Evolutionary conservation across 2,797 vertebrate genomes (phyloP).

Genomic region (Manis crassicaudata): DNA sequence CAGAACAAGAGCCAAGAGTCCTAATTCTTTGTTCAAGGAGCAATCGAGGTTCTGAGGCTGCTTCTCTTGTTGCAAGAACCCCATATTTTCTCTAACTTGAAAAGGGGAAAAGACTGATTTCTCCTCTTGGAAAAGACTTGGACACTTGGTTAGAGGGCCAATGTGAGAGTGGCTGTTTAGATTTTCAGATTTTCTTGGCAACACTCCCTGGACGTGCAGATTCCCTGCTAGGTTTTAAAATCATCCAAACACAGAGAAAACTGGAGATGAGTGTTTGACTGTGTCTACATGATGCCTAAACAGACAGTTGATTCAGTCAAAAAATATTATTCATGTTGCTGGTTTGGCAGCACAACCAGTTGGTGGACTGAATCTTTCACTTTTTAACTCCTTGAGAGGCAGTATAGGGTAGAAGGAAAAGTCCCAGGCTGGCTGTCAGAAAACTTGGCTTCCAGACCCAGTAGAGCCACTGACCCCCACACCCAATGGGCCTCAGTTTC

Average conservation of each 20-base stretch:
- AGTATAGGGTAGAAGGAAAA: neutral
- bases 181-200: constrained; percentile 69
- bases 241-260: constrained; percentile 67
- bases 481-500: neutral
- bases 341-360: constrained; percentile 50
- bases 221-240: constrained; percentile 69
- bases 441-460: constrained; percentile 1
- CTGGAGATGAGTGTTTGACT: constrained; percentile 64
- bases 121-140: neutral
- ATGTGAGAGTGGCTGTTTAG: constrained; percentile 61
- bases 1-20: constrained; percentile 27
- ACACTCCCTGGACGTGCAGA: constrained; percentile 53
- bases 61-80: constrained; percentile 46
- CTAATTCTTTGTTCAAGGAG: constrained; percentile 22
- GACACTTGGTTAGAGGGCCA: constrained; percentile 38
- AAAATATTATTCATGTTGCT: constrained; percentile 72
- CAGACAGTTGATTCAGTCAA: constrained; percentile 69
- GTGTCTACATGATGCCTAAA: constrained; percentile 68
- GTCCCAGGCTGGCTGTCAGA: neutral
- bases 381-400: constrained; percentile 60
- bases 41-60: neutral
- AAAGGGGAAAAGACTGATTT: neutral
- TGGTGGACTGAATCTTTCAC: constrained; percentile 50
- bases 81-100: constrained; percentile 56
- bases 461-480: neutral